These are phyloP conservation scores for Samia ricini DNA, from an alignment of 1,140 invertebrate species.

Conservation along the genomic window DNA sequence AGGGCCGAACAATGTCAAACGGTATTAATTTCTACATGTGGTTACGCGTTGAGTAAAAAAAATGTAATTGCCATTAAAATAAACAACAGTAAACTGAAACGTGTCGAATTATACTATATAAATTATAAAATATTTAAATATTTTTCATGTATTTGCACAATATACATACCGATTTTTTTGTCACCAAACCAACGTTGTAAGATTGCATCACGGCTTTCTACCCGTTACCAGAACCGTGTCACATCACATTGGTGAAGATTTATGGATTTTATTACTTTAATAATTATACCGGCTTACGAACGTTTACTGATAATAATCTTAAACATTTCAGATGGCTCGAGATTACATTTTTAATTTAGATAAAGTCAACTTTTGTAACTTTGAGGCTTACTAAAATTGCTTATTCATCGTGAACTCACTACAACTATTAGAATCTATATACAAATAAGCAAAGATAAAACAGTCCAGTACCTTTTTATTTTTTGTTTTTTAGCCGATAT, in stretches of 20 bases:
- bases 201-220: slow-evolving; percentile 45
- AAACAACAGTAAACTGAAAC: no score
- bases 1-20: no score
- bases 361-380: slow-evolving; percentile 5
- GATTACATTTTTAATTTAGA: slow-evolving; percentile 18
- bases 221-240: slow-evolving; percentile 17
- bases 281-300: slow-evolving; percentile 20
- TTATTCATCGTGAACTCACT: not conserved
- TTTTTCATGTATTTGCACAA: not conserved
- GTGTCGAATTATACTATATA: not conserved
- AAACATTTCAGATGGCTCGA: slow-evolving; percentile 4
- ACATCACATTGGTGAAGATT: slow-evolving; percentile 27
- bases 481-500: no score
- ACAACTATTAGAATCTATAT: not conserved
- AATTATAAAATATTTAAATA: not conserved
- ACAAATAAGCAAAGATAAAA: no score
- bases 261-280: slow-evolving; percentile 38
- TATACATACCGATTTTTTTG: not conserved
- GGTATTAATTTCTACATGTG: no score
- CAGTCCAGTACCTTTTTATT: no score
- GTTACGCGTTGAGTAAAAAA: no score
- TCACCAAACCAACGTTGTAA: not conserved
- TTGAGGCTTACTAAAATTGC: not conserved
- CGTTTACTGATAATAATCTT: slow-evolving; percentile 27
- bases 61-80: not conserved